Evolutionary conservation across 2,797 vertebrate genomes (phyloP), one percentile per base, ranked within the genome.

Genomic region (Tapera naevia): DNA sequence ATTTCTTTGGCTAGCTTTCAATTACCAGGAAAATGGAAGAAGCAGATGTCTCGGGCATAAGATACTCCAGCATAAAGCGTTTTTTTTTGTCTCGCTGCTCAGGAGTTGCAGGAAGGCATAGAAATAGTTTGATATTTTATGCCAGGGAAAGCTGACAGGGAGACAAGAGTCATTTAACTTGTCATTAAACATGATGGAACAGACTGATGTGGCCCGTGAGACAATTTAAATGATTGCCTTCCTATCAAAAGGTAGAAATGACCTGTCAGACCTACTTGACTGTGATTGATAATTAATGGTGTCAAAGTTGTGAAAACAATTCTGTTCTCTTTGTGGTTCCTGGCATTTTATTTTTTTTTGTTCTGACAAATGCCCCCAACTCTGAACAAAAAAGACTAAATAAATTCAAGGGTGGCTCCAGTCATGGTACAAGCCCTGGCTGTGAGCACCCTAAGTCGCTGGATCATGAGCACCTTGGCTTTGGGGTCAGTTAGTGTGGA

Each of bases 1-100:
- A 96, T 90, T 95, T 94, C 70, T 96, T 80, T 9, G 13, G 45
- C 73, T 88, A 84, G 91, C 93, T 95, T 95, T 96, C 93, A 95
- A 91, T 96, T 95, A 95, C 53, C 61, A 87, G 89, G 71, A 71
- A 91, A 95, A 85, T 85, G 57, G 93, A 89, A 91, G 93, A 32
- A 90, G 67, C 88, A 85, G 90, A 80, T 93, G 83, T 92, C 83
- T 89, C 1, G 0, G 80, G 88, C 89, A 80, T 94, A 94, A 80
- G 39, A 86, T 95, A 93, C 80, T 89, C 78, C 80, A 41, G 78
- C 5, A 5, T 41, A 2, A 37, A 76, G 83, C 2, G 4, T 89
- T 93, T 79, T 51, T n/a, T 46, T 96, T 93, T 81, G 76, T 82
- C 90, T 94, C 6, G 2, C 84, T 91, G 81, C 21, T 89, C 61